Conservation (phyloP, 2,113 vertebrate species). For the Ornithorhynchus anatinus region DNA sequence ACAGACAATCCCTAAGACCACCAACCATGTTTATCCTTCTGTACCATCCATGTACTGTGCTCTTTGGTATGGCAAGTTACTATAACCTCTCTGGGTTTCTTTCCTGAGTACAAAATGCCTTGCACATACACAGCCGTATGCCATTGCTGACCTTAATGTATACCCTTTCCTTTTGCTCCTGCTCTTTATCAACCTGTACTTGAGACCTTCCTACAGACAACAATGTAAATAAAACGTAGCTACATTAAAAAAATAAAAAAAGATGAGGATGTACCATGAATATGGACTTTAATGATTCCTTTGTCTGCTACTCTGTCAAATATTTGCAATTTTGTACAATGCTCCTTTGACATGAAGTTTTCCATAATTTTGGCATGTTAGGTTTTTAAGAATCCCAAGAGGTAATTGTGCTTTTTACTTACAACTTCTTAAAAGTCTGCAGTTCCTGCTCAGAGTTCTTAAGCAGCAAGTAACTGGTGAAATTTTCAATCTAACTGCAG, state of each 20-base stretch:
- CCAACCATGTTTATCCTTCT: too few relatives aligned
- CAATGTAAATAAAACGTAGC: neutral
- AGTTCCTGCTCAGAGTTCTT: neutral
- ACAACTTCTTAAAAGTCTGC: slow-evolving; percentile 37
- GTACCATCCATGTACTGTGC: too few relatives aligned
- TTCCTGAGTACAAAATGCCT: neutral
- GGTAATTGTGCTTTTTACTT: slow-evolving; percentile 31
- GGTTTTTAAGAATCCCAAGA: slow-evolving; percentile 35
- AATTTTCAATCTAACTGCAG: slow-evolving; percentile 29
- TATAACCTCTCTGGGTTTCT: neutral
- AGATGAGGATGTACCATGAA: slow-evolving; percentile 10
- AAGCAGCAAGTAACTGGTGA: neutral
- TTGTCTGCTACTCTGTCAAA: neutral
- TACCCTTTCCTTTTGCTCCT: neutral
- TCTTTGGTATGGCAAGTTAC: too few relatives aligned
- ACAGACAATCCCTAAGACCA: too few relatives aligned
- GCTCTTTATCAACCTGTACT: slow-evolving; percentile 22
- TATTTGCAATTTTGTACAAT: slow-evolving; percentile 10
- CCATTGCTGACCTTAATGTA: neutral
- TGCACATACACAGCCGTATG: neutral
- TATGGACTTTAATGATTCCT: neutral
- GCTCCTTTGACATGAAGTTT: neutral
- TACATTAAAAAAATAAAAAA: slow-evolving; percentile 26
- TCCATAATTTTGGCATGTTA: slow-evolving; percentile 12
- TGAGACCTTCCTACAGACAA: slow-evolving; percentile 28